phyloP scores from a whole-genome alignment of 2,113 vertebrate species.

The Xenus cinereus region DNA sequence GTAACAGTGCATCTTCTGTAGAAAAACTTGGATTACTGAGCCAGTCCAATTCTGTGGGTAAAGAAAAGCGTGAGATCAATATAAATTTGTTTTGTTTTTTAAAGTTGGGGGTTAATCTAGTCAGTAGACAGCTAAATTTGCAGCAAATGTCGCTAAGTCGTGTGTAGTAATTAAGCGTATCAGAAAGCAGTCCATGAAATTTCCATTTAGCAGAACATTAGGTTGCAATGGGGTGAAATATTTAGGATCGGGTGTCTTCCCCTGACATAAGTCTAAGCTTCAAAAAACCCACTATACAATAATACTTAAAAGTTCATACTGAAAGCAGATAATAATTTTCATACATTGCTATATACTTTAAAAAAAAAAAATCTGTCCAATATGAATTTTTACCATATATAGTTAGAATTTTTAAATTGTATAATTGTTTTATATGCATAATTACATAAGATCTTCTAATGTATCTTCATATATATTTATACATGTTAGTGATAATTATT shows the following conservation, averaged over 20 bases:
- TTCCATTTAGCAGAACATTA: neutral
- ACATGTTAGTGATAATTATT: neutral
- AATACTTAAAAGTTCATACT: neutral
- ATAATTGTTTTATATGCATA: neutral
- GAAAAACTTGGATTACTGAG: conserved; percentile 89
- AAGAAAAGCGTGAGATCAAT: conserved; percentile 15
- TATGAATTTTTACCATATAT: neutral
- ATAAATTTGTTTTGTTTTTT: neutral
- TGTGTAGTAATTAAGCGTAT: neutral
- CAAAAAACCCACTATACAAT: neutral
- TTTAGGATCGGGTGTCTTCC: neutral
- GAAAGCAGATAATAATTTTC: neutral
- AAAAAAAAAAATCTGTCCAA: neutral
- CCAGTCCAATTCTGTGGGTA: conserved; percentile 85
- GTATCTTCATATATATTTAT: neutral
- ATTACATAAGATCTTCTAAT: neutral
- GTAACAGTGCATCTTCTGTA: conserved; percentile 69
- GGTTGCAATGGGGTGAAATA: neutral
- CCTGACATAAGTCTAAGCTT: neutral
- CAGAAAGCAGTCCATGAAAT: neutral
- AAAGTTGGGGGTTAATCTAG: neutral
- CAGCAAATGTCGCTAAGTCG: neutral
- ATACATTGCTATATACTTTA: neutral
- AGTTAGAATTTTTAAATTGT: neutral
- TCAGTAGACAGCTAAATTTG: neutral